Evolutionary conservation across 2,797 vertebrate genomes (phyloP).

Genomic region (Gallinago nigripennis): DNA sequence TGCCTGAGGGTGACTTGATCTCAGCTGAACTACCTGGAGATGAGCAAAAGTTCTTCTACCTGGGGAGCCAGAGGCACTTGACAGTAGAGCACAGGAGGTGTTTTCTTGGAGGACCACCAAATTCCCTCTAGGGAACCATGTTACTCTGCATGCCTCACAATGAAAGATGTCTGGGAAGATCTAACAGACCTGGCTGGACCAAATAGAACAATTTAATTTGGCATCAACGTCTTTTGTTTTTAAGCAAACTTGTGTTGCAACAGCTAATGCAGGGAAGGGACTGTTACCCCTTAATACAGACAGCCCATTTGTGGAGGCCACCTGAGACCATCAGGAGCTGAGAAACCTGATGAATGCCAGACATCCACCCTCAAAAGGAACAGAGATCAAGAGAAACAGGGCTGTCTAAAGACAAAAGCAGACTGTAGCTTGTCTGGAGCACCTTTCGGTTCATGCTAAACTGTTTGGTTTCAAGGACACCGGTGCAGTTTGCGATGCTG

Average conservation of each 20-base stretch:
- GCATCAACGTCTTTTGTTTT: neutral
- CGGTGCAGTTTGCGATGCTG: neutral
- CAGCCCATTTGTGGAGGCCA: neutral
- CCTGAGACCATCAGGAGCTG: neutral
- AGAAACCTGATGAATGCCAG: neutral
- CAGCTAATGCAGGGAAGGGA: neutral
- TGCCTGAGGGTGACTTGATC: too few relatives aligned
- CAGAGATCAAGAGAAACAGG: neutral
- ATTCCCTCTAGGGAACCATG: neutral
- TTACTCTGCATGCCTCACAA: neutral
- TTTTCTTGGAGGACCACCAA: neutral
- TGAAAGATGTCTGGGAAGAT: neutral
- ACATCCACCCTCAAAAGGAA: neutral
- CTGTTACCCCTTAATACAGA: neutral
- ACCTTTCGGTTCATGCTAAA: neutral
- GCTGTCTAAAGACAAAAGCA: neutral
- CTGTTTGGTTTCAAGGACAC: neutral
- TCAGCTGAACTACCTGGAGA: neutral
- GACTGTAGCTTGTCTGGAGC: neutral
- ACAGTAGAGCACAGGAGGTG: neutral
- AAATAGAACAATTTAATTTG: neutral
- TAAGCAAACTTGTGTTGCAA: neutral
- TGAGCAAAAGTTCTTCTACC: neutral
- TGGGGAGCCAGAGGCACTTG: neutral
- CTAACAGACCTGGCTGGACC: neutral